These are phyloP conservation scores for Cliona cf. orientalis DNA, from an alignment of 37 sponge, comb jelly and placozoan species.

Conservation along the genomic window DNA sequence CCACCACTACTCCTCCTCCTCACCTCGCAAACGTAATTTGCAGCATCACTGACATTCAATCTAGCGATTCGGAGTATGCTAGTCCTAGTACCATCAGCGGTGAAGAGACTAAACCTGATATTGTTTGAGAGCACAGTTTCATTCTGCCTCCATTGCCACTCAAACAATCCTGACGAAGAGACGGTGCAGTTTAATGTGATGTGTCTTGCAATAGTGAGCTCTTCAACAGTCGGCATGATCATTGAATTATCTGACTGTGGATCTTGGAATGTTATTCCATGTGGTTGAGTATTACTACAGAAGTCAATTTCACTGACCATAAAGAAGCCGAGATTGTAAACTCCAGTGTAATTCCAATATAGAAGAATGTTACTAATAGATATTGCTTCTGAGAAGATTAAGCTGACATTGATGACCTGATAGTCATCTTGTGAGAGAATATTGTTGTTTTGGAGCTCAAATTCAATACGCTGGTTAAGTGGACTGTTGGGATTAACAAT, in stretches of 20 bases:
- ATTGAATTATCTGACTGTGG: neutral
- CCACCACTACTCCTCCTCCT: too few species aligned
- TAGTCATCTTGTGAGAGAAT: constrained; percentile 14
- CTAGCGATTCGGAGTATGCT: constrained; percentile 27
- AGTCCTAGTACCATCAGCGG: constrained; percentile 39
- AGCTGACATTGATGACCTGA: neutral
- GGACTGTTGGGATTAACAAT: neutral
- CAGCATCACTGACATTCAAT: constrained; percentile 23
- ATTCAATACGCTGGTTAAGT: neutral
- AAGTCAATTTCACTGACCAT: constrained; percentile 42
- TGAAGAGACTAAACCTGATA: neutral
- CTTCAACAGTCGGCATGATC: constrained; percentile 2
- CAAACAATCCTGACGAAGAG: constrained; percentile 3
- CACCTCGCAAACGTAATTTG: constrained; percentile 30
- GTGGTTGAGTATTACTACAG: constrained; percentile 6
- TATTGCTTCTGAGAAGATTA: neutral
- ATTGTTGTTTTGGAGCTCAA: constrained; percentile 12
- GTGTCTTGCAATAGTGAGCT: too few species aligned
- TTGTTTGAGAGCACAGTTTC: neutral
- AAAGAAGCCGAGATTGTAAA: constrained; percentile 30
- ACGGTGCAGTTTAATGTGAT: constrained; percentile 48
- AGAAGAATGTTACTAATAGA: too few species aligned
- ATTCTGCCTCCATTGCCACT: constrained; percentile 38
- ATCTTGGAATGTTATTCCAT: neutral
- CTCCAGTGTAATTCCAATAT: constrained; percentile 7